Percentiles rank a stretch among this genome's conserved stretches.
These are phyloP conservation scores for Mirounga angustirostris DNA, from an alignment of 2,113 vertebrate genomes.

Conservation along the genomic window DNA sequence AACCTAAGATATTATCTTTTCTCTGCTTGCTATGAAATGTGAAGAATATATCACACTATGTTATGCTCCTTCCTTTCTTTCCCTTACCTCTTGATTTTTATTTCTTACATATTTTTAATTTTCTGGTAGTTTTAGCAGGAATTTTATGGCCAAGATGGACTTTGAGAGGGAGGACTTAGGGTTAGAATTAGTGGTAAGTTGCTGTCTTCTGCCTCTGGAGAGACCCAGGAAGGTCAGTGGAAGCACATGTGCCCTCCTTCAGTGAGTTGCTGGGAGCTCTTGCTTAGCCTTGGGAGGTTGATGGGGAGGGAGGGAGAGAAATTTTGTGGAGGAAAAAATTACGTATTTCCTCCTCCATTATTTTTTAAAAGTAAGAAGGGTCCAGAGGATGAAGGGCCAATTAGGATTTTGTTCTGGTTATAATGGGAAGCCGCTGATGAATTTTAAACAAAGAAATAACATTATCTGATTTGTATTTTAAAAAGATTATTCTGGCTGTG, in stretches of 20 bases:
- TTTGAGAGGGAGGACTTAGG: neutral
- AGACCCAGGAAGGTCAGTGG: neutral
- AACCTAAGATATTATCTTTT: constrained; percentile 53
- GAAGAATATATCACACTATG: neutral
- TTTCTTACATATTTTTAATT: neutral
- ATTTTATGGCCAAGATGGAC: neutral
- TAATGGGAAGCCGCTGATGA: neutral
- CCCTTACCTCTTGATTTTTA: neutral
- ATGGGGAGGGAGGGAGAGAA: constrained; percentile 16
- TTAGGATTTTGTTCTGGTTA: constrained; percentile 7
- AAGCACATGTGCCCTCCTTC: neutral
- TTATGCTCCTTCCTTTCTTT: neutral
- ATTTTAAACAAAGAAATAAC: constrained; percentile 13
- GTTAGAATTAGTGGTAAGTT: neutral
- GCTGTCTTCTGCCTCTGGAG: neutral
- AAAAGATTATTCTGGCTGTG: neutral
- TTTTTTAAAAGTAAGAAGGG: constrained; percentile 2
- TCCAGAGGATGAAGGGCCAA: neutral
- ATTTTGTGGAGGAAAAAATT: neutral
- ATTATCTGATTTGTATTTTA: neutral
- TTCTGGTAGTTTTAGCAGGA: constrained; percentile 24
- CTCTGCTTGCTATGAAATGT: neutral
- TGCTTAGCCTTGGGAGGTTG: neutral
- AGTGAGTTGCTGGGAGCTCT: neutral
- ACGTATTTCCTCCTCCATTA: neutral